phyloP scores from a whole-genome alignment of 2,888 invertebrate genomes.

The Pollenia angustigena region DNA sequence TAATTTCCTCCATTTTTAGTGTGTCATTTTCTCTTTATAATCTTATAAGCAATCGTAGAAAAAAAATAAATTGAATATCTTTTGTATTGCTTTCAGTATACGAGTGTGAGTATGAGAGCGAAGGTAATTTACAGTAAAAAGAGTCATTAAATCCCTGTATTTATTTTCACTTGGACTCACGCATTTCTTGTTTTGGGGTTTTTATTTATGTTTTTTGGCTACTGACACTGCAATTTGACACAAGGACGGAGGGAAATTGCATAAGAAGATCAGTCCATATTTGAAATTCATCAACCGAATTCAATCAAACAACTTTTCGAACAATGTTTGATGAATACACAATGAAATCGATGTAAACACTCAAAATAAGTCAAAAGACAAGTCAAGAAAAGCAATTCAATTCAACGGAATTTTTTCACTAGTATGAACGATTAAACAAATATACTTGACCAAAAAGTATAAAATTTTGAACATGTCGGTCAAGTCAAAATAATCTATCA shows the following conservation, averaged over 20 bases:
- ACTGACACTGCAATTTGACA: constrained; percentile 13
- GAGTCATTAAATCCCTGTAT: not conserved
- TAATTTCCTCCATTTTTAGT: no score
- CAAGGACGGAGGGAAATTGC: constrained; percentile 41
- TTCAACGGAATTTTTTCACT: not conserved
- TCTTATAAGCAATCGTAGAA: constrained; percentile 2
- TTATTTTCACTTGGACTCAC: constrained; percentile 26
- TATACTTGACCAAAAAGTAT: not conserved
- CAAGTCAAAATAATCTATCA: constrained; percentile 39
- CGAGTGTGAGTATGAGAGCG: not conserved
- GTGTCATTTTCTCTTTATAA: not conserved
- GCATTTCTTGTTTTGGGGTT: constrained; percentile 24
- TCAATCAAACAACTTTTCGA: constrained; percentile 53
- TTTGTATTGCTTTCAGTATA: not conserved
- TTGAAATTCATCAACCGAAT: constrained; percentile 56
- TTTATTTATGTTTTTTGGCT: constrained; percentile 18
- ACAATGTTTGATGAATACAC: constrained; percentile 46
- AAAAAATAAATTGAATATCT: not conserved
- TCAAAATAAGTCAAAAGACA: not conserved
- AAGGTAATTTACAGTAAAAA: constrained; percentile 12
- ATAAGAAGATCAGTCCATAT: constrained; percentile 56
- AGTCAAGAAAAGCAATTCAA: not conserved
- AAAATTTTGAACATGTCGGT: not conserved
- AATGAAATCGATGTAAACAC: constrained; percentile 3
- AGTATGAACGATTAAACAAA: not conserved